Evolutionary conservation across 1,140 invertebrate genomes (phyloP).

Genomic region (Bombus ignitus): DNA sequence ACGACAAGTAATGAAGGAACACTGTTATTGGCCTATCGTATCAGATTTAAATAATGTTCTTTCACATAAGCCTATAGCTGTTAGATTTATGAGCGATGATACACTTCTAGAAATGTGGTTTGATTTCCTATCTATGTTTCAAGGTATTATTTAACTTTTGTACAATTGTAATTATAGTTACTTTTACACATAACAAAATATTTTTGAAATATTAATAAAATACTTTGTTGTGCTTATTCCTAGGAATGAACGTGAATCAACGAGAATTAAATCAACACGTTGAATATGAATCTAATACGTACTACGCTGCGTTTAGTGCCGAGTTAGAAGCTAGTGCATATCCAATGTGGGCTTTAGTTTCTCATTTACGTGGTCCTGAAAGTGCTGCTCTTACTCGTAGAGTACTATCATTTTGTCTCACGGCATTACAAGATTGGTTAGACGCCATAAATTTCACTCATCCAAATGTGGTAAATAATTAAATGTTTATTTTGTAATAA

Average conservation of each 20-base stretch:
- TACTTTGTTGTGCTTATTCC: not conserved
- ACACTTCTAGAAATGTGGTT: constrained; percentile 97
- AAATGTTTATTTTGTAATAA: constrained; percentile 7
- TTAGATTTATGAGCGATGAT: constrained; percentile 94
- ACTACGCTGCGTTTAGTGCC: constrained; percentile 98
- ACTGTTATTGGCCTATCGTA: constrained; percentile 98
- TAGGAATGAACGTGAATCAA: constrained; percentile 97
- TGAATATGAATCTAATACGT: constrained; percentile 98
- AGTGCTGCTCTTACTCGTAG: constrained; percentile 89
- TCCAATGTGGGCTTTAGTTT: constrained; percentile 97
- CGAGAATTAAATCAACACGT: constrained; percentile 94
- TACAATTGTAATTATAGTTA: not conserved
- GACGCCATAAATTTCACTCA: constrained; percentile 90
- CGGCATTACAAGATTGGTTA: constrained; percentile 93
- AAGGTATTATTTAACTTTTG: constrained; percentile 86
- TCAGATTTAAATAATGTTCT: constrained; percentile 99
- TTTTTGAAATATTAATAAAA: not conserved
- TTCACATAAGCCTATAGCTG: constrained; percentile 94
- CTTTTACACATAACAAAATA: not conserved
- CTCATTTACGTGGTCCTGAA: constrained; percentile 90
- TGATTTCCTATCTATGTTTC: constrained; percentile 95
- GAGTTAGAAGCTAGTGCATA: constrained; percentile 98
- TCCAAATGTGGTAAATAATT: constrained; percentile 85
- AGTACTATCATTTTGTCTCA: constrained; percentile 89
- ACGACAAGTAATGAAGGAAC: constrained; percentile 96